A percentile compares a stretch with the other conserved stretches of the same genome.
These are phyloP conservation scores for Connochaetes taurinus DNA, from an alignment of 2,113 vertebrate genomes.

Conservation along the genomic window DNA sequence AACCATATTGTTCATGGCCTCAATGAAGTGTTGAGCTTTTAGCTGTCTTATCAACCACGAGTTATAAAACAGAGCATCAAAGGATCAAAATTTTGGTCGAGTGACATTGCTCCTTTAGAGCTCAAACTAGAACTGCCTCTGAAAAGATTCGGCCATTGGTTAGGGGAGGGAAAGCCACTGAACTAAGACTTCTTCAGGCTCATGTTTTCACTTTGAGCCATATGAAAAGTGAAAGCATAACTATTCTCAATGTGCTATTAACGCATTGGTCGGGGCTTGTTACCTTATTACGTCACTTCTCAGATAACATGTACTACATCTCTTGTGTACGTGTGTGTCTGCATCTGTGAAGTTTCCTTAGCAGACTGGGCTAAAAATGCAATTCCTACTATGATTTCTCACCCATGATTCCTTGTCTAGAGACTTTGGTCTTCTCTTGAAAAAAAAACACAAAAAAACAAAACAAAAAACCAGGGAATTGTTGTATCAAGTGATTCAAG, in stretches of 20 bases:
- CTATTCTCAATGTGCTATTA: not conserved
- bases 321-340: not conserved
- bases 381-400: not conserved
- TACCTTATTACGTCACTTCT: not conserved
- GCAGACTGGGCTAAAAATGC: not conserved
- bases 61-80: not conserved
- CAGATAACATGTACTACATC: not conserved
- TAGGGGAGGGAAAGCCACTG: not conserved
- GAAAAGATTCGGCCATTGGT: not conserved
- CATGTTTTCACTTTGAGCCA: conserved; percentile 27
- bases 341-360: not conserved
- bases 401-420: not conserved
- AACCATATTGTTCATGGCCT: not conserved
- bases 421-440: not conserved
- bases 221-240: conserved; percentile 32
- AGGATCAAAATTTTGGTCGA: not conserved
- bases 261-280: not conserved
- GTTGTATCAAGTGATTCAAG: not conserved
- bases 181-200: not conserved
- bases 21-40: not conserved
- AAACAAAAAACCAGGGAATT: not conserved
- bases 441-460: not conserved
- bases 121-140: not conserved
- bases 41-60: not conserved
- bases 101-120: not conserved